A percentile compares a stretch with the other conserved stretches of the same genome.
These are phyloP conservation scores for Sitta carolinensis DNA, from an alignment of 2,797 vertebrate species.

Conservation along the genomic window DNA sequence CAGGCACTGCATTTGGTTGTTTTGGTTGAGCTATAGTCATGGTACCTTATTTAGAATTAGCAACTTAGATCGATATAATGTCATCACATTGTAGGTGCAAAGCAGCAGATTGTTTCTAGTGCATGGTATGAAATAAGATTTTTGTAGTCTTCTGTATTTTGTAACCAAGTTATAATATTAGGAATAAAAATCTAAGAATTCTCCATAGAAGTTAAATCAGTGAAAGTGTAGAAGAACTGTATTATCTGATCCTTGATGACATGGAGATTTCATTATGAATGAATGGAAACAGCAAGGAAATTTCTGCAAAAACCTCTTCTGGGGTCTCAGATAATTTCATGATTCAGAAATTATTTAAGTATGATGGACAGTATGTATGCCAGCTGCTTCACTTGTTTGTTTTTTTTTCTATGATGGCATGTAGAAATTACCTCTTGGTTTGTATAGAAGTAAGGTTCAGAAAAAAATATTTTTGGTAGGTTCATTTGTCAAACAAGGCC, in stretches of 20 bases:
- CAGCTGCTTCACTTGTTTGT: background rate
- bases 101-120: background rate
- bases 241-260: background rate
- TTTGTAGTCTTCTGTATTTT: background rate
- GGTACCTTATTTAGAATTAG: background rate
- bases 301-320: background rate
- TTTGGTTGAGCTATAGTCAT: background rate
- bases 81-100: fast-evolving
- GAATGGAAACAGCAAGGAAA: background rate
- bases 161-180: background rate
- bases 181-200: background rate
- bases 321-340: background rate
- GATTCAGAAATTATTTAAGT: background rate
- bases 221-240: background rate
- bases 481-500: background rate
- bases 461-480: background rate
- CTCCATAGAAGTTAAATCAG: background rate
- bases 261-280: background rate
- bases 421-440: background rate
- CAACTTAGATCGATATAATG: background rate
- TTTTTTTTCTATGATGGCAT: background rate
- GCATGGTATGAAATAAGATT: background rate
- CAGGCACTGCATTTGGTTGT: background rate
- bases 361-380: background rate
- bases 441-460: background rate